phyloP scores from a whole-genome alignment of 2,888 invertebrate genomes.

The Nysson spinosus region DNA sequence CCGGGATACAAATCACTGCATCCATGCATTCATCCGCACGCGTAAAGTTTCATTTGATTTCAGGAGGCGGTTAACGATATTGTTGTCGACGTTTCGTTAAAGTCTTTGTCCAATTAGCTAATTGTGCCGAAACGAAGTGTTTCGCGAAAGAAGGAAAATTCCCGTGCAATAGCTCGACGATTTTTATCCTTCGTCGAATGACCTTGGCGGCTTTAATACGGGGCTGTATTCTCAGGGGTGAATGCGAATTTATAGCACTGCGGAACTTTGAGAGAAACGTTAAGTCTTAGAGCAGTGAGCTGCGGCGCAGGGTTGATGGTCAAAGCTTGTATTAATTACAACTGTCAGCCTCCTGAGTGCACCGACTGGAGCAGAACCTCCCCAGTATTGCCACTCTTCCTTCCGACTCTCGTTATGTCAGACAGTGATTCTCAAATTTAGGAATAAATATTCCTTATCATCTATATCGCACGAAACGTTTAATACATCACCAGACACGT shows the following conservation, averaged over 20 bases:
- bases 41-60: not conserved
- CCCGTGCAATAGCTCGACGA: too few relatives aligned
- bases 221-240: not conserved
- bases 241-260: conserved; percentile 32
- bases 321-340: conserved; percentile 72
- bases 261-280: conserved; percentile 48
- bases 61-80: not conserved
- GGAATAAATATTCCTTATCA: not conserved
- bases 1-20: too few relatives aligned
- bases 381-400: conserved; percentile 40
- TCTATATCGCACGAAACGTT: too few relatives aligned
- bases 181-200: conserved; percentile 25
- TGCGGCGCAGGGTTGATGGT: conserved; percentile 61
- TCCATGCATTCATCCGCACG: too few relatives aligned
- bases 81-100: conserved; percentile 12
- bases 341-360: conserved; percentile 61
- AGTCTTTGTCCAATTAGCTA: conserved; percentile 30
- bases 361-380: conserved; percentile 39
- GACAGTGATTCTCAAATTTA: conserved; percentile 36
- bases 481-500: too few relatives aligned
- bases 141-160: conserved; percentile 5
- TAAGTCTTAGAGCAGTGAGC: conserved; percentile 37
- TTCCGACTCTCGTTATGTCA: conserved; percentile 33
- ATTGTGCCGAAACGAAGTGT: conserved; percentile 16
- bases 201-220: conserved; percentile 16